Percentiles rank a stretch among this genome's conserved stretches.
Evolutionary conservation across 1,140 invertebrate species (phyloP).

Genomic region (Lysiphlebus fabarum): DNA sequence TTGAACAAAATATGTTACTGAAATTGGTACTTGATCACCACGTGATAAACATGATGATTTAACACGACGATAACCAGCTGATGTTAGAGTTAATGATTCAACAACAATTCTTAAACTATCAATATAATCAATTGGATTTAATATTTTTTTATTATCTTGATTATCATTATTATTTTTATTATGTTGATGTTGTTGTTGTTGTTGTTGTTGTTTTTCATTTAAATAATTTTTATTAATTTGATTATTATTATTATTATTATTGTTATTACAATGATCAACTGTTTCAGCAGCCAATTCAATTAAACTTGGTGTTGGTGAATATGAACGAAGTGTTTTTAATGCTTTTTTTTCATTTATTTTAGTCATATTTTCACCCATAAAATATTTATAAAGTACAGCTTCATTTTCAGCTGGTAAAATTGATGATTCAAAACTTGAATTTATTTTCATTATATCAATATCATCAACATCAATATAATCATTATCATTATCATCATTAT

Average conservation of each 20-base stretch:
- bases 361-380: slow-evolving; percentile 38
- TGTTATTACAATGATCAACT: slow-evolving; percentile 23
- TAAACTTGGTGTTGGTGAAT: slow-evolving; percentile 37
- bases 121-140: slow-evolving; percentile 32
- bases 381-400: slow-evolving; percentile 34
- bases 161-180: neutral
- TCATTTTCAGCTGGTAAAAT: slow-evolving; percentile 27
- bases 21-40: slow-evolving; percentile 31
- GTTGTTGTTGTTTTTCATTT: slow-evolving; percentile 16
- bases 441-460: slow-evolving; percentile 28
- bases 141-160: slow-evolving; percentile 22
- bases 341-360: slow-evolving; percentile 37
- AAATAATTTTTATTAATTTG: neutral
- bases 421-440: slow-evolving; percentile 18
- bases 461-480: slow-evolving; percentile 29
- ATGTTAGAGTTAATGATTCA: slow-evolving; percentile 38
- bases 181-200: slow-evolving; percentile 7
- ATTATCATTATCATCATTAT: neutral
- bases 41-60: slow-evolving; percentile 41
- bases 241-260: slow-evolving; percentile 1
- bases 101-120: slow-evolving; percentile 40
- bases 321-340: slow-evolving; percentile 40
- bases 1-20: slow-evolving; percentile 43
- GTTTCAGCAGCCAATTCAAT: slow-evolving; percentile 33
- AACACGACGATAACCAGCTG: slow-evolving; percentile 46